Percentiles rank a stretch among this genome's conserved stretches.
phyloP scores from a whole-genome alignment of 2,113 vertebrate genomes.

The Muntiacus muntjak region DNA sequence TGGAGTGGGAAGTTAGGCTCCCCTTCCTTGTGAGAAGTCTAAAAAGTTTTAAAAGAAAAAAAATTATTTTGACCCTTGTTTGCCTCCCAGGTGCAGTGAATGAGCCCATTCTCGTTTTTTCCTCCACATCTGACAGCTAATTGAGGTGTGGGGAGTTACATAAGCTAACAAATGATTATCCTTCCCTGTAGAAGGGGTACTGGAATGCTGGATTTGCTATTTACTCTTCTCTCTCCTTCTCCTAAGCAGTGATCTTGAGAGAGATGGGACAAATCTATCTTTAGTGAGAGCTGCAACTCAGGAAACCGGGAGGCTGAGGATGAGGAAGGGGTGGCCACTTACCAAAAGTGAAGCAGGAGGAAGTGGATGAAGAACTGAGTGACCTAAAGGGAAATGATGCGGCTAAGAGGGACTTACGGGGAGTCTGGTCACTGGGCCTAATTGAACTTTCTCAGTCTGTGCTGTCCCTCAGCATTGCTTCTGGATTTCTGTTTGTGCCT shows the following conservation, averaged over 20 bases:
- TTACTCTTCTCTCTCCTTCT: not conserved
- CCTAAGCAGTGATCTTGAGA: not conserved
- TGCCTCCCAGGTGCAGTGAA: not conserved
- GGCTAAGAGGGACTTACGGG: not conserved
- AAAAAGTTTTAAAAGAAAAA: not conserved
- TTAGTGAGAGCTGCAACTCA: not conserved
- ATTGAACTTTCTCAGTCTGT: constrained; percentile 21
- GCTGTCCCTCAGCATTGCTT: constrained; percentile 35
- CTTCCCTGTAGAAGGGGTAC: not conserved
- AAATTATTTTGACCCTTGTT: not conserved
- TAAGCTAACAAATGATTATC: constrained; percentile 20
- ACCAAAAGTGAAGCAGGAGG: not conserved
- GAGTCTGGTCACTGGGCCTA: not conserved
- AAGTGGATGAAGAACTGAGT: not conserved
- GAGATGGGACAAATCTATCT: not conserved
- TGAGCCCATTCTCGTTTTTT: not conserved
- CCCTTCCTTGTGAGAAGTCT: not conserved
- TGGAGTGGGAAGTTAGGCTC: not conserved
- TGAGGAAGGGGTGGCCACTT: not conserved
- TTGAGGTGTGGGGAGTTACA: not conserved
- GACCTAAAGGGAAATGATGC: not conserved
- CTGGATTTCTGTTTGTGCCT: not conserved
- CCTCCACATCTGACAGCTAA: not conserved
- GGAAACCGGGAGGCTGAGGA: not conserved
- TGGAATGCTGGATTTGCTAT: constrained; percentile 35